Base-by-base conservation (phyloP, 2,888 invertebrate species). In the Epirrita christyi region DNA sequence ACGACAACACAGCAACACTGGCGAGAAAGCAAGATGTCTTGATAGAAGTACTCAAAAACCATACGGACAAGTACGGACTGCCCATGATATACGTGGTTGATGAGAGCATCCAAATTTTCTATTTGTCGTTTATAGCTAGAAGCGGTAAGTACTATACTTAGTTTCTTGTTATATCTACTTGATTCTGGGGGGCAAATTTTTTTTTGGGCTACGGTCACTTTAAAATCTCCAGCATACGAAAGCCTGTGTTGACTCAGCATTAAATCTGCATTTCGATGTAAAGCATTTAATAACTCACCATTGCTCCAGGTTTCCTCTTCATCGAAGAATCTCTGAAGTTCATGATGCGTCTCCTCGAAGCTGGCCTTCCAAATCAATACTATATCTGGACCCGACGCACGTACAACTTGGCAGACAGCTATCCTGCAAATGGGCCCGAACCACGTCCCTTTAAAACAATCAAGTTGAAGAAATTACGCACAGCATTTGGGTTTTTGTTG, bases 361-460 rank as follows among this genome's bases (percentile, higher is more conserved):
- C 83, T 0, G 85, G 85, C 0, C 57, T 85, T 0, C 78, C 84
- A 0, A 28, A 57, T 0, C 69, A 60, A 38, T 85, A 85, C 67
- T 79, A 84, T 63, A 65, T 55, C 3, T 82, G 81, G 84, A 81
- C 84, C 0, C 65, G 69, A 2, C 62, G 67, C 29, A 68, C 75
- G 6, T 66, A 78, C 2, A 61, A 65, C 2, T 53, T 79, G 2
- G 53, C 69, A 0, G 61, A 65, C 10, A 8, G 28, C 0, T 50
- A 61, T 9, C 42, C 62, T 0, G 58, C 54, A 10, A 44, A 38
- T 0, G 57, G 46, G 0, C 59, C 64, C 0, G 67, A 75, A 40
- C 70, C 76, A 0, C 65, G 85, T 0, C 66, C 71, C 0, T 71
- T 66, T 29, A n/a, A 40, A 0, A 66, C 63, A 32, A 67, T 77